Base-by-base conservation (phyloP, 2,113 vertebrate species). In the Oostethus manadensis region DNA sequence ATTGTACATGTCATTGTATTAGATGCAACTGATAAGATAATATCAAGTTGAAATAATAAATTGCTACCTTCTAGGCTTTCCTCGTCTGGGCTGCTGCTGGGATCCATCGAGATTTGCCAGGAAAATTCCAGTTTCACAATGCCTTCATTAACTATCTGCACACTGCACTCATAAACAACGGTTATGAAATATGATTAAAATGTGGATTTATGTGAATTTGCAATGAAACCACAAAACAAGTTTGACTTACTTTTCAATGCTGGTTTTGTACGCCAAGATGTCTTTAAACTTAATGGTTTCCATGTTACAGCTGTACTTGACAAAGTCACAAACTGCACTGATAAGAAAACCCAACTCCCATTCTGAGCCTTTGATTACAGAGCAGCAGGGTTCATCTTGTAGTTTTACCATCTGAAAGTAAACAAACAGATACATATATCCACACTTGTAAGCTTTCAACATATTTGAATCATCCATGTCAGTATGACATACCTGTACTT, bases 221-320 rank as follows among this genome's bases (percentile, higher is more conserved):
- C 46, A 48, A 20, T 21, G 10, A 20, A 48, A 21, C 11, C 21
- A 21, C 5, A 20, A 14, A 42, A 44, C 17, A 10, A 29, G 21
- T 3, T 9, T 17, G 42, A 91, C 96, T 92, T 80, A 98, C 95
- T 79, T 72, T 66, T 88, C 89, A 0, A 74, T 72, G 33, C 89
- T 88, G 0, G 84, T 92, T 76, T 94, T 93, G 86, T 91, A 94
- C 35, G 96, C 84, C 64, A 90, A 54, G 0, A 94, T 95, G 8
- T 97, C 91, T 81, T 89, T 87, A 72, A 95, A 91, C 51, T 53
- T 67, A 59, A 98, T 79, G 0, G 58, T 0, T 0, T 76, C 42
- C 0, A 29, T 66, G 6, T 59, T 65, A 78, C 91, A 89, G 18
- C 62, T 74, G 71, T 91, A 92, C 7, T 89, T 77, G 0, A 82